These are phyloP conservation scores for Kryptopterus vitreolus DNA, from an alignment of 2,797 vertebrate genomes.

Conservation along the genomic window DNA sequence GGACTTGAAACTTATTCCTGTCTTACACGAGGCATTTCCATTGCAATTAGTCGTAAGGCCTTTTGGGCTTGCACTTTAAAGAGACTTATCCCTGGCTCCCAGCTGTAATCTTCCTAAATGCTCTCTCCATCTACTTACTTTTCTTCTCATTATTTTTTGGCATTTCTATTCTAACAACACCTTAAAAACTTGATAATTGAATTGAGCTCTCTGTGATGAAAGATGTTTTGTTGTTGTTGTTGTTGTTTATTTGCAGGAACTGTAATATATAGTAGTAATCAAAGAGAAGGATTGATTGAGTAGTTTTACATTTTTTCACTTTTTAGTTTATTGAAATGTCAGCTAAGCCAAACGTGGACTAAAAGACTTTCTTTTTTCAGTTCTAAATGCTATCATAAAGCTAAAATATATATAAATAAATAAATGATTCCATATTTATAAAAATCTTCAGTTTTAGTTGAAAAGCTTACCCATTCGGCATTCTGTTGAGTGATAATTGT, in stretches of 20 bases:
- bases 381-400: too few relatives aligned
- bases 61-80: slow-evolving; percentile 48
- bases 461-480: not conserved
- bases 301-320: not conserved
- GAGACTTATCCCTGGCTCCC: slow-evolving; percentile 53
- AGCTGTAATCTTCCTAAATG: slow-evolving; percentile 50
- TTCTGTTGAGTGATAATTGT: not conserved
- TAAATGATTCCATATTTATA: not conserved
- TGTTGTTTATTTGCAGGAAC: slow-evolving; percentile 6
- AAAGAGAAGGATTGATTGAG: not conserved
- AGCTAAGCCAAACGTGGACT: not conserved
- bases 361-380: not conserved
- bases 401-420: too few relatives aligned
- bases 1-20: slow-evolving; percentile 44
- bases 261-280: slow-evolving; percentile 27
- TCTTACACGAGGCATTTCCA: slow-evolving; percentile 51
- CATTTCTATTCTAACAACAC: slow-evolving; percentile 55
- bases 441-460: not conserved
- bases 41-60: slow-evolving; percentile 54
- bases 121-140: slow-evolving; percentile 44
- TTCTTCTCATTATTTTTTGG: slow-evolving; percentile 45
- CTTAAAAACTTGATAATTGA: slow-evolving; percentile 51
- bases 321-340: too few relatives aligned
- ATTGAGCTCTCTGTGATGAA: slow-evolving; percentile 36
- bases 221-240: not conserved